phyloP scores from a whole-genome alignment of 2,797 vertebrate species.

The Rhynchonycteris naso region DNA sequence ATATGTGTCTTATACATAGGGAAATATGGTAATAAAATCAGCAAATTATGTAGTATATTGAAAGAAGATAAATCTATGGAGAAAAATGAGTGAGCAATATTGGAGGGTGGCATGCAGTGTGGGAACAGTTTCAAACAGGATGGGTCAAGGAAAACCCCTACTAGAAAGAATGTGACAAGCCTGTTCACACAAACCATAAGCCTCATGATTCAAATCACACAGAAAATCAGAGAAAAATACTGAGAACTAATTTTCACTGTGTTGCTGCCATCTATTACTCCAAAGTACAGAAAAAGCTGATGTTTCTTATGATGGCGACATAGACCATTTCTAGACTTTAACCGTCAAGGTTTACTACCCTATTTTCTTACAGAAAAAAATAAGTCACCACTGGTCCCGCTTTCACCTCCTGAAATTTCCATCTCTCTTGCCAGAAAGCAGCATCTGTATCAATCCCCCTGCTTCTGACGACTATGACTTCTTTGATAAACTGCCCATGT shows the following conservation, averaged over 20 bases:
- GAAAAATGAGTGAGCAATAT: background rate
- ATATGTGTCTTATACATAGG: too few species aligned
- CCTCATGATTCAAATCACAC: background rate
- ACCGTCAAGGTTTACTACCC: conserved; percentile 1
- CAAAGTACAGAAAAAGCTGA: background rate
- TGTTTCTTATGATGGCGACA: background rate
- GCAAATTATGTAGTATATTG: background rate
- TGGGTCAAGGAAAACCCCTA: background rate
- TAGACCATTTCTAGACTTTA: conserved; percentile 29
- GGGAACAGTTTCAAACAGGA: background rate
- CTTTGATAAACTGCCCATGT: conserved; percentile 80
- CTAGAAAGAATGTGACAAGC: background rate
- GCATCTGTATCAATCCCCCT: conserved; percentile 71
- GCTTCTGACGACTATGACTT: conserved; percentile 72
- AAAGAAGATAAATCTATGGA: background rate
- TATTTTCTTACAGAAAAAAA: conserved; percentile 65
- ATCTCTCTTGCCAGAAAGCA: conserved; percentile 74
- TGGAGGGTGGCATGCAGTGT: background rate
- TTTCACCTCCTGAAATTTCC: conserved; percentile 68
- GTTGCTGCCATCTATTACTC: conserved; percentile 1
- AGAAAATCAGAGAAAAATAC: background rate
- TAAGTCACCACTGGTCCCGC: conserved; percentile 45
- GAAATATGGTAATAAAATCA: background rate
- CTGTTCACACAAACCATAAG: background rate
- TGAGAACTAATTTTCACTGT: background rate